These are phyloP conservation scores for Oenanthe oenanthe DNA, from an alignment of 2,113 vertebrate genomes.

Conservation along the genomic window DNA sequence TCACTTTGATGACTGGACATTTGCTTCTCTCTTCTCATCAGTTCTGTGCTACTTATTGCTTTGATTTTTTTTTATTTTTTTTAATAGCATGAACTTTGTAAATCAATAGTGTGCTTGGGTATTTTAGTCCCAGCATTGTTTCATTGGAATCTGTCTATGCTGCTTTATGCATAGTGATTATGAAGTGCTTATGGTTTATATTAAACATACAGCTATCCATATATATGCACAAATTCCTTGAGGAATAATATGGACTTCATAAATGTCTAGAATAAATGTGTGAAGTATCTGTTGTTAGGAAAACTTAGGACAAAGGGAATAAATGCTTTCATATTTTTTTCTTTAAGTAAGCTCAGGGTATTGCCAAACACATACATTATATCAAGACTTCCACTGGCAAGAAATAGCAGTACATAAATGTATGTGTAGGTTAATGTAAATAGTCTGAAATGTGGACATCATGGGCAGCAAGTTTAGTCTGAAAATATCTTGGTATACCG, in stretches of 20 bases:
- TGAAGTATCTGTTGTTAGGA: background rate
- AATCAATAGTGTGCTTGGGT: background rate
- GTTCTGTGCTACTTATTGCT: background rate
- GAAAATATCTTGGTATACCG: background rate
- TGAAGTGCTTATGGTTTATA: background rate
- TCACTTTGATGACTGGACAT: background rate
- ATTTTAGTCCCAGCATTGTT: background rate
- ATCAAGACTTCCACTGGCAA: background rate
- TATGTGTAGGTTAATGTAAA: constrained; percentile 5
- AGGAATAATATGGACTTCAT: background rate
- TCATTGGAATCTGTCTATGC: background rate
- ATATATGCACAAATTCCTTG: background rate
- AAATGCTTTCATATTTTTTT: background rate
- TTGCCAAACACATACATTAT: background rate
- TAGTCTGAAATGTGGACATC: constrained; percentile 9
- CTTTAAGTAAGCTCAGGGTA: background rate
- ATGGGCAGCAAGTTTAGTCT: constrained; percentile 11
- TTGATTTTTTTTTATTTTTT: background rate
- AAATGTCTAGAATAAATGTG: background rate
- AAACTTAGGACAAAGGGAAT: background rate
- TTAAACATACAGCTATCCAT: background rate
- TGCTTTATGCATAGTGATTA: background rate
- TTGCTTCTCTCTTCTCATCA: background rate
- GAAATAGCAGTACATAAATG: background rate
- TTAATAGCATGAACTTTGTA: background rate